These are phyloP conservation scores for Salvator merianae DNA, from an alignment of 2,113 vertebrate genomes.

Conservation along the genomic window DNA sequence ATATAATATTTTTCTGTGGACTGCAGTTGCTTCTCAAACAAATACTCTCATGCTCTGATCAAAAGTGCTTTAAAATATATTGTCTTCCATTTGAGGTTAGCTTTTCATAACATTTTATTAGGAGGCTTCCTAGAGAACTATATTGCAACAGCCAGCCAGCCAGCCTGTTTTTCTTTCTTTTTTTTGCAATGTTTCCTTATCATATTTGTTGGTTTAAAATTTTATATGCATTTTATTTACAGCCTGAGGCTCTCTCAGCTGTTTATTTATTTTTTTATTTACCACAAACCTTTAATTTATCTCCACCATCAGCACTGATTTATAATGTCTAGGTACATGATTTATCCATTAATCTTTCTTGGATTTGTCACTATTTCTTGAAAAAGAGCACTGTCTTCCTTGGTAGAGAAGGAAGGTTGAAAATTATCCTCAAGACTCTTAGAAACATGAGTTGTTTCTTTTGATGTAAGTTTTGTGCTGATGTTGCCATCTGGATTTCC, in stretches of 20 bases:
- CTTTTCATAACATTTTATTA: constrained; percentile 26
- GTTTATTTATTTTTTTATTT: constrained; percentile 70
- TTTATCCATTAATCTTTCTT: constrained; percentile 74
- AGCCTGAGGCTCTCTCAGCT: constrained; percentile 56
- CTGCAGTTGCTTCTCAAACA: constrained; percentile 41
- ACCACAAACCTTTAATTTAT: constrained; percentile 71
- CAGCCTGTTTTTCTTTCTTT: constrained; percentile 59
- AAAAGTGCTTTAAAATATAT: constrained; percentile 15
- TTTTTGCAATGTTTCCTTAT: constrained; percentile 39
- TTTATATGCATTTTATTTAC: constrained; percentile 70
- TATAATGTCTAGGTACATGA: constrained; percentile 71
- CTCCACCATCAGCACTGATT: constrained; percentile 75
- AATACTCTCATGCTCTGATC: constrained; percentile 16
- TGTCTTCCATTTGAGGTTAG: constrained; percentile 43
- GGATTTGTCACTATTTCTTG: constrained; percentile 58
- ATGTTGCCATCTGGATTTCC: no score
- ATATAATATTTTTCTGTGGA: constrained; percentile 53
- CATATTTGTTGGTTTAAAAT: constrained; percentile 51
- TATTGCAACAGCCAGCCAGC: constrained; percentile 27
- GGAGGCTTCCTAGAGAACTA: neutral
- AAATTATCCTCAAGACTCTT: constrained; percentile 48
- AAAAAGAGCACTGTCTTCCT: constrained; percentile 54
- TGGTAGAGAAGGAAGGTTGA: constrained; percentile 52
- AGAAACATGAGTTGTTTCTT: constrained; percentile 50
- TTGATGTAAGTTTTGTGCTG: constrained; percentile 2